These are phyloP conservation scores for Sweltsa coloradensis DNA, from an alignment of 1,140 invertebrate species.

Conservation along the genomic window DNA sequence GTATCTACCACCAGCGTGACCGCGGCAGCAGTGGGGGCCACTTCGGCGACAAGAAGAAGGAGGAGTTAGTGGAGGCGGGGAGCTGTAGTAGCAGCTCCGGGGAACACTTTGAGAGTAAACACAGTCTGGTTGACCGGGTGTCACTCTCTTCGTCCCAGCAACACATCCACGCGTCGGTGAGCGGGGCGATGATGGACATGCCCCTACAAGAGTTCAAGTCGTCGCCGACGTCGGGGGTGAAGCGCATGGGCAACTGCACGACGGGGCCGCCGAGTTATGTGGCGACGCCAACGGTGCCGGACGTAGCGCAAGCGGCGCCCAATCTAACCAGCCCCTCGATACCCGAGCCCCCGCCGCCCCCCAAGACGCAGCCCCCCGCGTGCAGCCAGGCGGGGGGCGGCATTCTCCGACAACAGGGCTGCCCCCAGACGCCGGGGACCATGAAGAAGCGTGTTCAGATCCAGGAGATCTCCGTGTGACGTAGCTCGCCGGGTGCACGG, in stretches of 20 bases:
- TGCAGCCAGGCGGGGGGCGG: slow-evolving; percentile 27
- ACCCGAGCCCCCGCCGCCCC: slow-evolving; percentile 41
- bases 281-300: slow-evolving; percentile 43
- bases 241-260: slow-evolving; percentile 23
- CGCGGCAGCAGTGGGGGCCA: slow-evolving; percentile 35
- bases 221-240: slow-evolving; percentile 39
- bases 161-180: slow-evolving; percentile 43
- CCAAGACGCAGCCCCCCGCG: slow-evolving; percentile 35
- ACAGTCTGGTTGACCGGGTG: slow-evolving; percentile 30
- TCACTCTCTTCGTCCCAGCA: slow-evolving; percentile 38
- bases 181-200: slow-evolving; percentile 46
- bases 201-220: slow-evolving; percentile 51
- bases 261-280: slow-evolving; percentile 30
- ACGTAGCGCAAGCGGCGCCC: slow-evolving; percentile 29
- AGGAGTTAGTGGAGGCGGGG: slow-evolving; percentile 56
- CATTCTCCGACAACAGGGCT: slow-evolving; percentile 44
- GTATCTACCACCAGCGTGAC: slow-evolving; percentile 84
- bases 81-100: slow-evolving; percentile 37
- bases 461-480: slow-evolving; percentile 75
- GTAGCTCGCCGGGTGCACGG: too few species aligned
- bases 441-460: slow-evolving; percentile 78
- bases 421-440: slow-evolving; percentile 41
- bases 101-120: slow-evolving; percentile 42
- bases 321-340: slow-evolving; percentile 11
- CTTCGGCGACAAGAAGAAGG: slow-evolving; percentile 47